Evolutionary conservation across 1,140 invertebrate species (phyloP).

Genomic region (Conus betulinus): DNA sequence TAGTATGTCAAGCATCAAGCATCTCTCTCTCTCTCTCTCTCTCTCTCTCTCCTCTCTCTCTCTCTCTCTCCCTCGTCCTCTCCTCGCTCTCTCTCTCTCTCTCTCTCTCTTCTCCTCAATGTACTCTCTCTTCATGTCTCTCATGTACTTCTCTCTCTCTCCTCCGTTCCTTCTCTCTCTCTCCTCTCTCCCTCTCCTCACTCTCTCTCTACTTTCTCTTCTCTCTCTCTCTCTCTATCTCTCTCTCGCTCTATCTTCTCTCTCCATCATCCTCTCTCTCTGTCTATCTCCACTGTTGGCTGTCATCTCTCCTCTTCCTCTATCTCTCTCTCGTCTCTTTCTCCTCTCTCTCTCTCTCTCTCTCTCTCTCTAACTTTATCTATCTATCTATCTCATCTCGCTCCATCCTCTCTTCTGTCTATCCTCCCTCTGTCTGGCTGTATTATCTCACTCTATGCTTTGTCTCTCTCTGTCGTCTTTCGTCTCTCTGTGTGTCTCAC

Average conservation of each 20-base stretch:
- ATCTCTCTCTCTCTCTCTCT: not conserved
- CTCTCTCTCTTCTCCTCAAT: too few species aligned
- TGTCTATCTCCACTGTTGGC: too few species aligned
- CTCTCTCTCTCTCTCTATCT: too few species aligned
- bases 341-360: not conserved
- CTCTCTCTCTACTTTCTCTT: too few species aligned
- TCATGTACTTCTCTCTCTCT: not conserved
- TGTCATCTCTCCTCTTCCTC: too few species aligned
- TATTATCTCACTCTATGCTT: not conserved
- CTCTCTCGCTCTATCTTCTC: too few species aligned
- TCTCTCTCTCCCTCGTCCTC: too few species aligned
- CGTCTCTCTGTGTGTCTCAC: not conserved
- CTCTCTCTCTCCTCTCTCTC: not conserved
- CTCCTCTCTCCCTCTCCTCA: too few species aligned
- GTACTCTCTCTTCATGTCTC: not conserved
- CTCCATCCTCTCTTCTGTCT: not conserved
- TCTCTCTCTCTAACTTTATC: too few species aligned
- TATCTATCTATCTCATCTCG: too few species aligned
- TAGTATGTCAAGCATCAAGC: not conserved
- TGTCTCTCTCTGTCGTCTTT: not conserved
- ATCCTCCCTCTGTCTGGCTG: not conserved
- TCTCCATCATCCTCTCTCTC: too few species aligned
- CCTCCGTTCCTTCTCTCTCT: not conserved
- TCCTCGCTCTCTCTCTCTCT: not conserved
- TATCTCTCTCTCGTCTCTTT: too few species aligned